Evolutionary conservation across 2,888 invertebrate genomes (phyloP).

Genomic region (Agriopis leucophaearia): DNA sequence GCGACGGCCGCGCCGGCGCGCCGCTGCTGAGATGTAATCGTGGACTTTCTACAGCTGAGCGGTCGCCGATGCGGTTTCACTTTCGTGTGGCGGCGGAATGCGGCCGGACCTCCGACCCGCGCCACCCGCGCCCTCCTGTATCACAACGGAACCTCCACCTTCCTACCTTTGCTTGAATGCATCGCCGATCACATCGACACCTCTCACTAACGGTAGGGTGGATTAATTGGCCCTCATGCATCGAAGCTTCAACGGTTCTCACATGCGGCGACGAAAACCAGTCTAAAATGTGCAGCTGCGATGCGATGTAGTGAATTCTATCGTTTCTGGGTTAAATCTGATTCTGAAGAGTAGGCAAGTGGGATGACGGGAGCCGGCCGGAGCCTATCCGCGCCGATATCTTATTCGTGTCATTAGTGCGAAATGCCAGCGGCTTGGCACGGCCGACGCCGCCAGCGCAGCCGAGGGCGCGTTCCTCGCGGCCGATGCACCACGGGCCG

Average conservation of each 20-base stretch:
- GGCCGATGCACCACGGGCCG: constrained; percentile 80
- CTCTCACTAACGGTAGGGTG: constrained; percentile 54
- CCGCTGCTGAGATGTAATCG: constrained; percentile 76
- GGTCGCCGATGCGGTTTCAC: constrained; percentile 79
- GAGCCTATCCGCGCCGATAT: constrained; percentile 81
- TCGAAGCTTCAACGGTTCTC: constrained; percentile 57
- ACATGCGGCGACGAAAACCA: constrained; percentile 49
- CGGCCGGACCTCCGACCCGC: constrained; percentile 84
- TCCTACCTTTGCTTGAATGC: constrained; percentile 47
- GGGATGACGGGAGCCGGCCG: constrained; percentile 36
- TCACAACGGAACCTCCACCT: constrained; percentile 48
- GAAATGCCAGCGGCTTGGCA: constrained; percentile 85
- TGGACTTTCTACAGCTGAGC: constrained; percentile 85
- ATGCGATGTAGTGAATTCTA: constrained; percentile 37
- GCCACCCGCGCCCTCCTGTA: constrained; percentile 61
- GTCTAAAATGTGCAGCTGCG: constrained; percentile 33
- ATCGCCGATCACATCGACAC: constrained; percentile 58
- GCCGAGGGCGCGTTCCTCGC: constrained; percentile 67
- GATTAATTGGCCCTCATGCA: constrained; percentile 58
- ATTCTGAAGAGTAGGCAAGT: constrained; percentile 42
- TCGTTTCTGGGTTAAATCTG: constrained; percentile 66
- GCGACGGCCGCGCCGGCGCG: constrained; percentile 59
- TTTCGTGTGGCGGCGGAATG: constrained; percentile 83
- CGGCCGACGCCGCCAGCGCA: constrained; percentile 61
- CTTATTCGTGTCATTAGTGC: constrained; percentile 86